phyloP scores from a whole-genome alignment of 2,113 vertebrate genomes.

The Brienomyrus longianalis region DNA sequence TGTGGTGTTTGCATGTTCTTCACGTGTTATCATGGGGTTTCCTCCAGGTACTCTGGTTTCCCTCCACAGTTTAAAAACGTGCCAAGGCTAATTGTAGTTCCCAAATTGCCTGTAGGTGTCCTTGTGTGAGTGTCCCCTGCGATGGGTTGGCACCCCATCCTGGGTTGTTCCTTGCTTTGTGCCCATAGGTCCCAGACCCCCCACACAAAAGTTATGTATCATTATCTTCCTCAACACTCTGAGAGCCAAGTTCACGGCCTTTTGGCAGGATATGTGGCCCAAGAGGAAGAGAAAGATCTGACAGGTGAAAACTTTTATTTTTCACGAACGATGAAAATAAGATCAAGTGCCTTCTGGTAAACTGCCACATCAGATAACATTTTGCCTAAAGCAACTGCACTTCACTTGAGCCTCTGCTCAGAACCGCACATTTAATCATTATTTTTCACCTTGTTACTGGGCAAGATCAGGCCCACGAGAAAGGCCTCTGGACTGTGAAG shows the following conservation, averaged over 20 bases:
- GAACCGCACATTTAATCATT: conserved; percentile 67
- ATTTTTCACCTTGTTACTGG: conserved; percentile 74
- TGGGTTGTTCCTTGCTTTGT: neutral
- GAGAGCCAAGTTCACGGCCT: neutral
- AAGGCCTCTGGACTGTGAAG: conserved; percentile 69
- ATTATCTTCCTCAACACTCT: neutral
- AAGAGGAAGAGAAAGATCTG: neutral
- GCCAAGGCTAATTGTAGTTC: neutral
- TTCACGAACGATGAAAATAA: conserved; percentile 10
- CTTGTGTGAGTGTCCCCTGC: neutral
- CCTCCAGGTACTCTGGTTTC: neutral
- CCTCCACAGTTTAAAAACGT: neutral
- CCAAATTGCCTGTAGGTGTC: neutral
- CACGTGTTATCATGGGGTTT: neutral
- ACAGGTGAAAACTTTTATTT: conserved; percentile 16
- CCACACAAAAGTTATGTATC: neutral
- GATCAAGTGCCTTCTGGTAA: neutral
- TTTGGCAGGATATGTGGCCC: neutral
- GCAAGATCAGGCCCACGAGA: conserved; percentile 64
- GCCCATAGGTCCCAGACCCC: neutral
- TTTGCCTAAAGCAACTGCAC: conserved; percentile 3
- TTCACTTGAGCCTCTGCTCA: conserved; percentile 64
- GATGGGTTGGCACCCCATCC: neutral
- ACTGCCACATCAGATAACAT: conserved; percentile 1
- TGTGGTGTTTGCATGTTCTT: neutral